Base-by-base conservation (phyloP, 2,888 invertebrate species). In the Epinotia nisella region DNA sequence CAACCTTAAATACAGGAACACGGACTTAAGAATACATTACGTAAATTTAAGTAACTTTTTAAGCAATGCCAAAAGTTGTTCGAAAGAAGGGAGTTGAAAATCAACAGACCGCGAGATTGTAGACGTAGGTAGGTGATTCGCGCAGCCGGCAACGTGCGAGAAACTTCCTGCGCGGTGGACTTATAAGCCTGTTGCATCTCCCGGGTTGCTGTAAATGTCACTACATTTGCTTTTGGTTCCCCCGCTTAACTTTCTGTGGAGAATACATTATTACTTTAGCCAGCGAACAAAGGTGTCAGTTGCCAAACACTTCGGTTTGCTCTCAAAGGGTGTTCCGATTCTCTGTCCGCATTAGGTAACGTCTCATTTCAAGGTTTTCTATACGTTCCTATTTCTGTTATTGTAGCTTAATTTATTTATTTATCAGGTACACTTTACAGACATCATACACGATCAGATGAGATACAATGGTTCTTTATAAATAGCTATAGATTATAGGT, bases 161-260 rank as follows among this genome's bases (percentile, higher is more conserved):
- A 7, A 65, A 53, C 58, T 65, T 62, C 61, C 70, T 62, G 64
- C 9, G 60, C 24, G 60, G 55, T 64, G 56, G 71, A 71, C 66
- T 68, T 72, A 62, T 59, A 59, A 58, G 68, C 73, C 73, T 73
- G 73, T 73, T 73, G 73, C 73, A 73, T 73, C 49, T 66, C 59
- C 53, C 41, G 7, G 70, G 24, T 49, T 65, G 53, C 51, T 45
- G 65, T 71, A 61, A 71, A 72, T 67, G 65, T 61, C 35, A 61
- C 66, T 61, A 67, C 55, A 71, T 53, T 66, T 67, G 60, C 67
- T 51, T 53, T 29, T 55, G n/a, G 65, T 55, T 55, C 4, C 41
- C 15, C 21, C 39, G 17, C 35, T 35, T 17, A 65, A 71, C 67
- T 67, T 67, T 62, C 67, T 11, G 66, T 49, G n/a, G 35, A 41